Conservation (phyloP, 2,113 vertebrate genomes). For the Acinonyx jubatus region DNA sequence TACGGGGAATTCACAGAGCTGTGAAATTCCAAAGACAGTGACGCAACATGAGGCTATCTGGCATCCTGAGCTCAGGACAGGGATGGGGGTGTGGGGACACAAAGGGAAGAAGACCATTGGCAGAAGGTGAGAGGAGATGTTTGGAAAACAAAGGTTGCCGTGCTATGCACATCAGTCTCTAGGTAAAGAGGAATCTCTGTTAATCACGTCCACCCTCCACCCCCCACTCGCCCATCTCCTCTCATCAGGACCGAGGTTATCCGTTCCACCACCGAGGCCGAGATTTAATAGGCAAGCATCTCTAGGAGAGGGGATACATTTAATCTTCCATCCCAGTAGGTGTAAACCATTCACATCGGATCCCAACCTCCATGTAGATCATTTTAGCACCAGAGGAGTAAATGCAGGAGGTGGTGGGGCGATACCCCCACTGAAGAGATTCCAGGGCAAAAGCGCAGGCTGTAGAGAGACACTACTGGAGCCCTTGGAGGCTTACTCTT, state of each 20-base stretch:
- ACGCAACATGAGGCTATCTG: neutral
- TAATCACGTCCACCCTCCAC: neutral
- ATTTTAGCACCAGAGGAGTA: neutral
- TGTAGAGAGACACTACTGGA: neutral
- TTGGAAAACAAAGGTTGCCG: neutral
- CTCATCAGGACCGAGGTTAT: neutral
- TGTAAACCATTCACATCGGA: neutral
- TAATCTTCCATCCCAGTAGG: neutral
- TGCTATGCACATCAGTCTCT: neutral
- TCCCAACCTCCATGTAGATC: neutral
- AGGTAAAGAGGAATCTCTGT: neutral
- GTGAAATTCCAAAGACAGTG: neutral
- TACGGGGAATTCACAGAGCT: neutral
- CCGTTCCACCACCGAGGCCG: neutral
- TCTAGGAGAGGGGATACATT: neutral
- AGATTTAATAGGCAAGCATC: neutral
- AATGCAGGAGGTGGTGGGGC: neutral
- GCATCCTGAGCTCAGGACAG: neutral
- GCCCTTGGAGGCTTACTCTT: neutral
- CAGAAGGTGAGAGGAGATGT: neutral
- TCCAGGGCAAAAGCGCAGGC: neutral
- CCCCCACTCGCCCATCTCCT: neutral
- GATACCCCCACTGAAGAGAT: neutral
- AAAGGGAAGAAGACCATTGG: neutral
- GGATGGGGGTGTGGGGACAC: neutral